A percentile compares a stretch with the other conserved stretches of the same genome.
These are phyloP conservation scores for Lonchura striata DNA, from an alignment of 2,113 vertebrate species.

Conservation along the genomic window DNA sequence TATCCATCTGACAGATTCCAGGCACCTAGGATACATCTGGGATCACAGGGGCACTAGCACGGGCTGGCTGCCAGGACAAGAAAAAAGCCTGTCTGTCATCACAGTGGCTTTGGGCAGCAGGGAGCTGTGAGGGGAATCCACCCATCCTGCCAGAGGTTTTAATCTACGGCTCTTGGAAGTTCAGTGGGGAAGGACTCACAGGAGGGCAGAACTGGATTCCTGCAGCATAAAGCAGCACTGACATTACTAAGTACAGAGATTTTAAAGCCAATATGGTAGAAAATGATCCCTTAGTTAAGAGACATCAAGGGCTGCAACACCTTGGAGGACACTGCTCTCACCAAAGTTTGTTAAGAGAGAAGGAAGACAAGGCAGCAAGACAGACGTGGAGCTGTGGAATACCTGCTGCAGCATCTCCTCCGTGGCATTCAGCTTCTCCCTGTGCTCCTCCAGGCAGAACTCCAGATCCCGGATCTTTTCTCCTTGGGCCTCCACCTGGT, in stretches of 20 bases:
- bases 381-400: neutral
- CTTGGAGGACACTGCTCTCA: neutral
- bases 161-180: constrained; percentile 18
- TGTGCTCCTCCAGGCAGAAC: constrained; percentile 92
- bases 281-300: neutral
- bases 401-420: constrained; percentile 99
- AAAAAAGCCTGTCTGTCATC: neutral
- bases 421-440: constrained; percentile 92
- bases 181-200: neutral
- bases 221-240: neutral
- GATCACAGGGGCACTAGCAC: neutral
- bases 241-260: neutral
- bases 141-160: constrained; percentile 9
- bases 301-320: neutral
- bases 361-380: neutral
- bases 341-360: neutral
- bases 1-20: neutral
- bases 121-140: neutral
- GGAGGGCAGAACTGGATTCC: neutral
- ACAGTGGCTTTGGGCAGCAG: neutral
- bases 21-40: neutral
- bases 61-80: neutral
- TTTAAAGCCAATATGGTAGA: neutral
- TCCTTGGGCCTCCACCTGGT: constrained; percentile 97
- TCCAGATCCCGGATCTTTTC: constrained; percentile 98